Evolutionary conservation across 2,113 vertebrate genomes (phyloP).

Genomic region (Labeo catla): DNA sequence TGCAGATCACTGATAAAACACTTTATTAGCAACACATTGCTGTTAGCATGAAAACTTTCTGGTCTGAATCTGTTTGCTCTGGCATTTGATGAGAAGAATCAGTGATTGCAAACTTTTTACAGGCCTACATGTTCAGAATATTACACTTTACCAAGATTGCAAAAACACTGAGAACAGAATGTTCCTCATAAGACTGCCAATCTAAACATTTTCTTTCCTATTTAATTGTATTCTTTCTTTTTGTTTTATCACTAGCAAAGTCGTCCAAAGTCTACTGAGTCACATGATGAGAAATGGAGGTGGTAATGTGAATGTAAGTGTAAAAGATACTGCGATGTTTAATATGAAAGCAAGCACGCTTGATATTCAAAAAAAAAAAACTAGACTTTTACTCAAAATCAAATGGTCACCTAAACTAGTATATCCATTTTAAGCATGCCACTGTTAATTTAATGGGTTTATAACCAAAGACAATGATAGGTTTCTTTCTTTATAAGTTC

Average conservation of each 20-base stretch:
- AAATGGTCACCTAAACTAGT: neutral
- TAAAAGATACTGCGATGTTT: neutral
- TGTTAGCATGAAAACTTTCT: neutral
- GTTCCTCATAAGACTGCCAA: conserved; percentile 30
- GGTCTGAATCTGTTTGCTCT: conserved; percentile 10
- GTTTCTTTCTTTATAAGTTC: conserved; percentile 31
- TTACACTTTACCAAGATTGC: conserved; percentile 11
- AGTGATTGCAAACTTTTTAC: neutral
- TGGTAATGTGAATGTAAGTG: conserved; percentile 11
- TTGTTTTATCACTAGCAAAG: neutral
- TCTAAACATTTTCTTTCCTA: neutral
- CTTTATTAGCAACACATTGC: conserved; percentile 10
- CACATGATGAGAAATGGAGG: neutral
- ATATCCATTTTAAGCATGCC: neutral
- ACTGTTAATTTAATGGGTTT: conserved; percentile 36
- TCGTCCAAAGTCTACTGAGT: neutral
- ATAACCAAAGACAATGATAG: conserved; percentile 64
- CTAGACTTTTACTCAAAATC: neutral
- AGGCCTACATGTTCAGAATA: neutral
- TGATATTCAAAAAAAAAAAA: neutral
- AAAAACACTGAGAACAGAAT: neutral
- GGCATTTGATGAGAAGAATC: neutral
- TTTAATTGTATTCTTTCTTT: neutral
- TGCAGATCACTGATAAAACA: conserved; percentile 51
- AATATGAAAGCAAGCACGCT: neutral